phyloP scores from a whole-genome alignment of 2,113 vertebrate species.

The Dunckerocampus dactyliophorus region DNA sequence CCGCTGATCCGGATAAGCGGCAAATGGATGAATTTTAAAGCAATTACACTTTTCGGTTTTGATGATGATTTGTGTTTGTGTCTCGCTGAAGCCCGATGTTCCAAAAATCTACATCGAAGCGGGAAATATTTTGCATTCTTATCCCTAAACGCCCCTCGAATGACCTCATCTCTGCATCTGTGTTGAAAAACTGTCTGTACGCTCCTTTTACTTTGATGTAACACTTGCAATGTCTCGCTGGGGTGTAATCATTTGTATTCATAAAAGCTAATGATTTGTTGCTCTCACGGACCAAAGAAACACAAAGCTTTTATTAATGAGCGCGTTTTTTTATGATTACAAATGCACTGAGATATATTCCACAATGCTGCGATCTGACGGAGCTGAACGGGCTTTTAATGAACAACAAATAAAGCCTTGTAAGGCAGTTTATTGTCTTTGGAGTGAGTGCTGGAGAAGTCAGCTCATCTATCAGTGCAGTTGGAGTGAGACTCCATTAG shows the following conservation, averaged over 20 bases:
- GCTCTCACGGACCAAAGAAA: not conserved
- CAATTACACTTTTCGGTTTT: no score
- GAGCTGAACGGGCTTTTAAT: conserved; percentile 16
- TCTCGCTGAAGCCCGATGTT: not conserved
- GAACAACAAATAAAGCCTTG: conserved; percentile 17
- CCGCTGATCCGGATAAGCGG: no score
- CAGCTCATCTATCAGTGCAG: conserved; percentile 26
- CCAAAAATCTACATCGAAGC: not conserved
- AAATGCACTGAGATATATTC: conserved; percentile 1
- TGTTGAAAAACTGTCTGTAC: not conserved
- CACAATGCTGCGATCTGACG: conserved; percentile 4
- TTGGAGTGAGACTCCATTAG: conserved; percentile 35
- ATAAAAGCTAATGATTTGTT: conserved; percentile 14
- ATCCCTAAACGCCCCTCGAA: not conserved
- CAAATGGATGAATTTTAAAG: no score
- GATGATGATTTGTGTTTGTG: no score
- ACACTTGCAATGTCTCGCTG: conserved; percentile 4
- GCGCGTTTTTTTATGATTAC: conserved; percentile 1
- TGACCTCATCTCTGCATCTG: conserved; percentile 11
- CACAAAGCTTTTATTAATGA: conserved; percentile 9
- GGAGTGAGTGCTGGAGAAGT: conserved; percentile 20
- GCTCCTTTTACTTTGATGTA: not conserved
- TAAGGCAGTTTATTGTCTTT: conserved; percentile 18
- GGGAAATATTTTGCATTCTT: not conserved
- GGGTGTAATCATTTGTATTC: conserved; percentile 10